phyloP scores from a whole-genome alignment of 1,140 invertebrate species.

The Caenorhabditis remanei region DNA sequence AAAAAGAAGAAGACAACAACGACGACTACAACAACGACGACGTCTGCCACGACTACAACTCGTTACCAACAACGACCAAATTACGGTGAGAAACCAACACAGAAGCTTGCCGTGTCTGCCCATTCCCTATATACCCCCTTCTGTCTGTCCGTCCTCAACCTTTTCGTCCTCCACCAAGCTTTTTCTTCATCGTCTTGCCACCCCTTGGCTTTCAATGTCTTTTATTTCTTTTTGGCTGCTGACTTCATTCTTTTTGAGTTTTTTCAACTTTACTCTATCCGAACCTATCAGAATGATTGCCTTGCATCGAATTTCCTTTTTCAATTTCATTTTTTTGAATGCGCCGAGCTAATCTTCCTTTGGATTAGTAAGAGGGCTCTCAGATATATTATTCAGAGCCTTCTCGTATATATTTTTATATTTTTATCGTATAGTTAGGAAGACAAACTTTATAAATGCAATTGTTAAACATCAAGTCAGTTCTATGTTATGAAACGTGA shows the following conservation, averaged over 20 bases:
- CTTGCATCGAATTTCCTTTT: neutral
- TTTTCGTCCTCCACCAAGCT: neutral
- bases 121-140: slow-evolving; percentile 17
- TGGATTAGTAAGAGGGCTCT: slow-evolving; percentile 4
- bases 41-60: slow-evolving; percentile 25
- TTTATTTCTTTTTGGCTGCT: neutral
- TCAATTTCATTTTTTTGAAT: neutral
- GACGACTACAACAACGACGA: slow-evolving; percentile 52
- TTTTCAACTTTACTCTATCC: neutral
- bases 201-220: slow-evolving; percentile 4
- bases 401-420: too few relatives aligned
- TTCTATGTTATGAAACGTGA: too few relatives aligned
- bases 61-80: slow-evolving; percentile 19
- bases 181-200: slow-evolving; percentile 31
- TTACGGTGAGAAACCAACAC: slow-evolving; percentile 42
- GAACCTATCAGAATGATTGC: too few relatives aligned
- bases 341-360: neutral
- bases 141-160: slow-evolving; percentile 27
- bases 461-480: too few relatives aligned
- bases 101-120: slow-evolving; percentile 41
- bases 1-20: slow-evolving; percentile 42
- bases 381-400: slow-evolving; percentile 1
- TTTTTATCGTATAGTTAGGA: too few relatives aligned
- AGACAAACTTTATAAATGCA: too few relatives aligned
- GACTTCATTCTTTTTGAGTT: neutral